These are phyloP conservation scores for Caenorhabditis sp. DNA, from an alignment of 2,888 invertebrate genomes.

Conservation along the genomic window DNA sequence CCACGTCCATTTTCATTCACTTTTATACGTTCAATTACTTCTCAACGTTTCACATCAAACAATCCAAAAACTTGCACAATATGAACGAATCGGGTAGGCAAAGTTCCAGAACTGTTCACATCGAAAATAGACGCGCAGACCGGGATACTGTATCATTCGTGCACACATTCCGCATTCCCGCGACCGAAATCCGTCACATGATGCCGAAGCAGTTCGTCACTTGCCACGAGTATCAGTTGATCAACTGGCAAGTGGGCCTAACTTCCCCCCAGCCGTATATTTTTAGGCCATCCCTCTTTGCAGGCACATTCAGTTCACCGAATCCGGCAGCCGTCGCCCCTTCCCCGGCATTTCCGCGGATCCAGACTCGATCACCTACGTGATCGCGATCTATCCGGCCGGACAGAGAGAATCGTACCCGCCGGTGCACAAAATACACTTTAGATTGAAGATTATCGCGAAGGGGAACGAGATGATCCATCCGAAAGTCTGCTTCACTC, in stretches of 20 bases:
- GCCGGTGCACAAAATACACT: conserved; percentile 17
- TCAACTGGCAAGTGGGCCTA: conserved; percentile 22
- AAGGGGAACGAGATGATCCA: too few species aligned
- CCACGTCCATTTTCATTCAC: too few species aligned
- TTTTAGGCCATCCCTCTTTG: too few species aligned
- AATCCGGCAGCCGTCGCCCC: conserved; percentile 16
- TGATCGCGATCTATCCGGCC: conserved; percentile 19
- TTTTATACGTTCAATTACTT: too few species aligned
- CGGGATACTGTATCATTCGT: conserved; percentile 16
- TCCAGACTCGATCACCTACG: background rate
- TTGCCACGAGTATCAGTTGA: background rate
- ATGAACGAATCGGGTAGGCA: too few species aligned
- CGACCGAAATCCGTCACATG: conserved; percentile 23
- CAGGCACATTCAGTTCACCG: conserved; percentile 34
- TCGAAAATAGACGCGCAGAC: too few species aligned
- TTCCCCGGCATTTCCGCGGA: background rate
- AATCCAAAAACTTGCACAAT: too few species aligned
- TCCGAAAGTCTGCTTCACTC: too few species aligned
- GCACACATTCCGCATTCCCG: conserved; percentile 5
- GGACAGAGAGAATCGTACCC: conserved; percentile 26
- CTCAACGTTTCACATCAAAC: too few species aligned
- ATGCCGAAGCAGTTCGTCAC: conserved; percentile 31
- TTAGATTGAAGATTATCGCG: too few species aligned
- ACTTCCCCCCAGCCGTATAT: too few species aligned
- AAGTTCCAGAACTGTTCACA: too few species aligned